Base-by-base conservation (phyloP, 2,888 invertebrate species). In the Anthrax anthrax region DNA sequence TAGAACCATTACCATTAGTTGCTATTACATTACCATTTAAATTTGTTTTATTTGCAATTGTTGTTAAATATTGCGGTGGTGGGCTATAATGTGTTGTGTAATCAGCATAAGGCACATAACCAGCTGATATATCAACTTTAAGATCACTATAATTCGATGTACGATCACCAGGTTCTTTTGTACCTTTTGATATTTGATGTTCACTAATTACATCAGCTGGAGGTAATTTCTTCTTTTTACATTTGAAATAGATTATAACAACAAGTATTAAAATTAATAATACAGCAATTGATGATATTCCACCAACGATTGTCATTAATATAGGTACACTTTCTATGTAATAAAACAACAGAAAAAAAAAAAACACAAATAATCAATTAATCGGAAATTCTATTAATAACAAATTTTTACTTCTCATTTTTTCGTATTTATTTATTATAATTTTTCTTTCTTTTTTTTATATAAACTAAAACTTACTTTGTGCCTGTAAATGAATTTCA, bases 91-190 rank as follows among this genome's bases (percentile, higher is more conserved):
- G 90, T 32, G 89, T 78, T 9, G 82, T 78, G 63, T 89, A 91
- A 65, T 91, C 90, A 42, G 86, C 87, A 64, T 89, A 91, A 1
- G 88, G 87, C 49, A 66, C 66, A 53, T 65, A 63, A 39, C 67
- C 67, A 5, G 89, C 89, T 48, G 90, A 74, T 52, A 91, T 75
- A 67, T 92, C 91, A 53, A 89, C 75, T 69, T 92, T 92, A 62
- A 91, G 72, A 70, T 91, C 91, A 54, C 91, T 91, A 58, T 91
- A 89, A 63, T 90, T 90, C 43, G 91, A 91, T 58, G 89, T 89
- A 54, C 88, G 76, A 64, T 92, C 91, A 1, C 59, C 57, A 14
- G 63, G 61, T 50, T 67, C 67, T 8, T 61, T 64, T 23, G 50
- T 50, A 45, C 50, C 47, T 14, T 51, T 51, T 18, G 51, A 47